These are phyloP conservation scores for Cheilosia impressa DNA, from an alignment of 2,888 invertebrate genomes.

Conservation along the genomic window DNA sequence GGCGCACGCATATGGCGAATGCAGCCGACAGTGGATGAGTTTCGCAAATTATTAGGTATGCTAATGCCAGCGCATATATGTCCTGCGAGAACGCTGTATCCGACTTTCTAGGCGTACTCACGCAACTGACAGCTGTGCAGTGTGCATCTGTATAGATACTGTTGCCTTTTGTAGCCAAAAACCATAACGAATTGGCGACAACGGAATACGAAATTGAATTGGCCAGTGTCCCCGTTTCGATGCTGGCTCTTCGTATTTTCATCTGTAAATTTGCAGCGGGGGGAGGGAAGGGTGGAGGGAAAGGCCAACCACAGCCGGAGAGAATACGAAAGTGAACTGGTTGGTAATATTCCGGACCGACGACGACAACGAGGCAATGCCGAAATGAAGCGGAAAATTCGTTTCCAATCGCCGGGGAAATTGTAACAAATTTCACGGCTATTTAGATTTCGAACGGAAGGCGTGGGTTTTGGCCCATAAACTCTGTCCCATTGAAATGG, in stretches of 20 bases:
- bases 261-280: slow-evolving; percentile 22
- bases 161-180: slow-evolving; percentile 31
- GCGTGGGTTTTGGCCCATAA: slow-evolving; percentile 30
- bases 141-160: slow-evolving; percentile 10
- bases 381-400: slow-evolving; percentile 70
- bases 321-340: slow-evolving; percentile 46
- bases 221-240: slow-evolving; percentile 60
- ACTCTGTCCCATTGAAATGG: not conserved
- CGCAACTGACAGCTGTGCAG: slow-evolving; percentile 39
- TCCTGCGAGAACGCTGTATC: slow-evolving; percentile 17
- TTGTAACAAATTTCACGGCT: slow-evolving; percentile 65
- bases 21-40: slow-evolving; percentile 14
- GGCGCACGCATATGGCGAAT: slow-evolving; percentile 42
- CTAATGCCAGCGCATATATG: slow-evolving; percentile 25
- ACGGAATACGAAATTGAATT: slow-evolving; percentile 42
- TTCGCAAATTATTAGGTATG: slow-evolving; percentile 54
- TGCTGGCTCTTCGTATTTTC: not conserved
- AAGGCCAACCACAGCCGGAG: slow-evolving; percentile 31
- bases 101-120: slow-evolving; percentile 57
- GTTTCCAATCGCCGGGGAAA: slow-evolving; percentile 60
- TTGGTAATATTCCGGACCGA: slow-evolving; percentile 13
- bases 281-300: no score
- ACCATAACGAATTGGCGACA: slow-evolving; percentile 41
- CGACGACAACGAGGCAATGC: slow-evolving; percentile 21
- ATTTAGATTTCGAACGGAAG: slow-evolving; percentile 41